Evolutionary conservation across 2,797 vertebrate genomes (phyloP).

Genomic region (Threskiornis aethiopicus): DNA sequence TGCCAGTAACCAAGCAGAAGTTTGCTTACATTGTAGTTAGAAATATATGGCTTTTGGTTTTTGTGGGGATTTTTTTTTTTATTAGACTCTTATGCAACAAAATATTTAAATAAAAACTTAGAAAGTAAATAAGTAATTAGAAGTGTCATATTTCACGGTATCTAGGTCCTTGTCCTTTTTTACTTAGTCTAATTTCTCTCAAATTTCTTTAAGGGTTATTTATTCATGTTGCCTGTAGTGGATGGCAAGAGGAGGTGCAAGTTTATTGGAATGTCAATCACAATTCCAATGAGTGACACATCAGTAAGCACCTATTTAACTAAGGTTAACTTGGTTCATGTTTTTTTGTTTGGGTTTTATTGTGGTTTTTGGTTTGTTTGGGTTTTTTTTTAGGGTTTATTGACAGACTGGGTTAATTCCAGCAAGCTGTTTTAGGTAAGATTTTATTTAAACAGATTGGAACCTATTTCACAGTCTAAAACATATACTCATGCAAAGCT

Average conservation of each 20-base stretch:
- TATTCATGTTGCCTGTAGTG: background rate
- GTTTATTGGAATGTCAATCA: background rate
- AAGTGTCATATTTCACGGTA: background rate
- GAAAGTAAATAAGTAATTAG: background rate
- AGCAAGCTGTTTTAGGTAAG: background rate
- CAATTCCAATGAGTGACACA: background rate
- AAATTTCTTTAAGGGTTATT: background rate
- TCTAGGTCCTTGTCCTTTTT: accelerated
- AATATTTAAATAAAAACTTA: background rate
- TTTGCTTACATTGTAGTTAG: background rate
- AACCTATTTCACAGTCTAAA: background rate
- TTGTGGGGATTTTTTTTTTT: background rate
- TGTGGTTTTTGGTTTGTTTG: background rate
- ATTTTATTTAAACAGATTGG: background rate
- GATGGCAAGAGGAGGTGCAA: background rate
- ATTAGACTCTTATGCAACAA: background rate
- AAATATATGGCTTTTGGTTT: accelerated
- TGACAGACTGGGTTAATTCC: background rate
- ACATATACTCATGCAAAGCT: background rate
- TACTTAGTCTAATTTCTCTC: background rate
- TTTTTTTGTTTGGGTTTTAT: accelerated
- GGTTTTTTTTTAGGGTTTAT: accelerated
- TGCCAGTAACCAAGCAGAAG: background rate
- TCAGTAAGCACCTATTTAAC: background rate
- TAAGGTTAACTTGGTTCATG: background rate